A percentile compares a stretch with the other conserved stretches of the same genome.
These are phyloP conservation scores for Xyrichtys novacula DNA, from an alignment of 2,797 vertebrate genomes.

Conservation along the genomic window DNA sequence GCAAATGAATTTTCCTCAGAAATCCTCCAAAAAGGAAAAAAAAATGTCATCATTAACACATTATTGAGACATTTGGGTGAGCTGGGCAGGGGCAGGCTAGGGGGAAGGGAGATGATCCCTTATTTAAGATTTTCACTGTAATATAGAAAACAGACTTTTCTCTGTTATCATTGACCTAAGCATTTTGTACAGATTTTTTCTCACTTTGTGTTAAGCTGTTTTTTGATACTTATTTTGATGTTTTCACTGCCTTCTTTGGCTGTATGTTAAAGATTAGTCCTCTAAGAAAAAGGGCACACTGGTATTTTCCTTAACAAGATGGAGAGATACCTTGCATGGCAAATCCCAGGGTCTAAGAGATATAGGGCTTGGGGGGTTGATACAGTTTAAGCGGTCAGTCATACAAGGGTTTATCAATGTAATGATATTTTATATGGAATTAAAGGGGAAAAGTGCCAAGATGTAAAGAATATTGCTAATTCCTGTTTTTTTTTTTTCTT, in stretches of 20 bases:
- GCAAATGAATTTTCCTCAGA: conserved; percentile 95
- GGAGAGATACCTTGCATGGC: conserved; percentile 95
- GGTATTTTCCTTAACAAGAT: conserved; percentile 86
- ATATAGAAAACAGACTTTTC: conserved; percentile 93
- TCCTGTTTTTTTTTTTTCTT: conserved; percentile 70
- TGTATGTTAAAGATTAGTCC: conserved; percentile 87
- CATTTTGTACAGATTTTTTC: conserved; percentile 92
- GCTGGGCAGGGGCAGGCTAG: conserved; percentile 57
- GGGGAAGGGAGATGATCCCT: conserved; percentile 83
- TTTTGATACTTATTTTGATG: conserved; percentile 93
- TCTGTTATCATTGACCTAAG: conserved; percentile 91
- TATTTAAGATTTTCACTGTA: conserved; percentile 93
- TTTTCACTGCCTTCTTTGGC: conserved; percentile 90
- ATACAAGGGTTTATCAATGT: conserved; percentile 91
- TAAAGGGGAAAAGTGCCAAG: conserved; percentile 92
- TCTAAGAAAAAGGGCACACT: conserved; percentile 79
- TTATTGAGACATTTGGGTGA: conserved; percentile 87
- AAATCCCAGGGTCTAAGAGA: conserved; percentile 89
- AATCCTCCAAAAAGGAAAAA: conserved; percentile 83
- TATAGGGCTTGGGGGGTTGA: not conserved
- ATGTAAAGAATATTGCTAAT: conserved; percentile 95
- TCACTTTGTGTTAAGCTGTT: conserved; percentile 85
- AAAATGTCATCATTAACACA: conserved; percentile 82
- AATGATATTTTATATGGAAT: conserved; percentile 94
- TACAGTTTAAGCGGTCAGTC: conserved; percentile 90